Evolutionary conservation across 2,888 invertebrate genomes (phyloP), one percentile per base, ranked within the genome.

Genomic region (Xestia c-nigrum): DNA sequence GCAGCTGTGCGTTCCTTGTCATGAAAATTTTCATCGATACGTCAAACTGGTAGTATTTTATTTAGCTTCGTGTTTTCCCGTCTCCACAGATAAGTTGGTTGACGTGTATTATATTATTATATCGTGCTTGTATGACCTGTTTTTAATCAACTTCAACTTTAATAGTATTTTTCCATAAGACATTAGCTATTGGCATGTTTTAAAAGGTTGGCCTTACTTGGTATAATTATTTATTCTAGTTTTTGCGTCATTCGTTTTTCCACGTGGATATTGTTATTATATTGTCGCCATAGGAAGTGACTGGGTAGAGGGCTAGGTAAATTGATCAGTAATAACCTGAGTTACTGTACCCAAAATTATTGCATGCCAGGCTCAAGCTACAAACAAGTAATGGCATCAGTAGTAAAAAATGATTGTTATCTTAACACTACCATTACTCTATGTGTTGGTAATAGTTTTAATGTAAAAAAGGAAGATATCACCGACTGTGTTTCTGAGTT

Each of bases 171-270:
- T 31, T 61, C 46, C 31, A 46, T 70, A 21, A 59, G n/a, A 55
- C n/a, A 16, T 50, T 50, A 16, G n/a, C 10, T 50, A 38, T 16
- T 31, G 31, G 31, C 31, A 43, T 43, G 19, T 24, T 55, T 57
- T 10, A 24, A 40, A 9, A 43, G 3, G 14, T 57, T 24, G 14
- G 5, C 14, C 3, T 61, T 21, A 21, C 43, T 24, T 3, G 5
- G 9, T 43, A 16, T n/a, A 46, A 71, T 71, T n/a, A 71, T 38
- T 31, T 21, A 61, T 31, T 47, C 64, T 47, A 47, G 71, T 7
- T 14, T 31, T 46, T 24, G 24, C 38, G 40, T 47, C 64, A 47
- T 47, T 12, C 0, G 12, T 46, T 64, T 61, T 64, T 64, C 40
- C 64, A n/a, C n/a, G 16, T n/a, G 55, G 19, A 57, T 31, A 16